These are phyloP conservation scores for Anagrus nilaparvatae DNA, from an alignment of 1,140 invertebrate genomes.

Conservation along the genomic window DNA sequence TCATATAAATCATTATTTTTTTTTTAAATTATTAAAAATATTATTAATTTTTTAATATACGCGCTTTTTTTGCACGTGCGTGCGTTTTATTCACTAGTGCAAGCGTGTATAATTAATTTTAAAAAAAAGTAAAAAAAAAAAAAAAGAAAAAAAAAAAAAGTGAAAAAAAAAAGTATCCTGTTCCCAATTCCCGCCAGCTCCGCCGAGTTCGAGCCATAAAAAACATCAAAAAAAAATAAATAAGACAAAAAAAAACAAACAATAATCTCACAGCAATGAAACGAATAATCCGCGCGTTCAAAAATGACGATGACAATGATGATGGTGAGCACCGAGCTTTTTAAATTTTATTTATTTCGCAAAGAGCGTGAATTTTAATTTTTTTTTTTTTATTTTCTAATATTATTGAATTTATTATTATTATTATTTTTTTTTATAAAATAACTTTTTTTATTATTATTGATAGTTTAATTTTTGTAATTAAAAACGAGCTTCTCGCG, in stretches of 20 bases:
- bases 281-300: conserved; percentile 27
- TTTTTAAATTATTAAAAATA: too few species aligned
- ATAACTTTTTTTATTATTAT: neutral
- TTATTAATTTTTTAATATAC: too few species aligned
- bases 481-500: conserved; percentile 25
- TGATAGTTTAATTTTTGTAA: too few species aligned
- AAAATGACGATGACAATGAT: conserved; percentile 21
- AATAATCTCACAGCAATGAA: conserved; percentile 5
- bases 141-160: conserved; percentile 12
- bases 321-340: conserved; percentile 42
- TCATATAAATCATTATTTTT: too few species aligned
- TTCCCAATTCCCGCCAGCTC: conserved; percentile 39
- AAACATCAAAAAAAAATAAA: conserved; percentile 9
- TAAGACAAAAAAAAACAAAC: conserved; percentile 7
- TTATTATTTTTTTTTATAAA: neutral
- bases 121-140: conserved; percentile 8
- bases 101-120: neutral
- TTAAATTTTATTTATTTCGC: conserved; percentile 15
- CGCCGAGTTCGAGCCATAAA: conserved; percentile 40
- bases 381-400: conserved; percentile 12
- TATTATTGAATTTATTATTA: conserved; percentile 8
- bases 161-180: conserved; percentile 18
- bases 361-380: conserved; percentile 12
- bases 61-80: neutral
- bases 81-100: neutral